phyloP scores from a whole-genome alignment of 2,113 vertebrate genomes.

The Anguilla japonica region DNA sequence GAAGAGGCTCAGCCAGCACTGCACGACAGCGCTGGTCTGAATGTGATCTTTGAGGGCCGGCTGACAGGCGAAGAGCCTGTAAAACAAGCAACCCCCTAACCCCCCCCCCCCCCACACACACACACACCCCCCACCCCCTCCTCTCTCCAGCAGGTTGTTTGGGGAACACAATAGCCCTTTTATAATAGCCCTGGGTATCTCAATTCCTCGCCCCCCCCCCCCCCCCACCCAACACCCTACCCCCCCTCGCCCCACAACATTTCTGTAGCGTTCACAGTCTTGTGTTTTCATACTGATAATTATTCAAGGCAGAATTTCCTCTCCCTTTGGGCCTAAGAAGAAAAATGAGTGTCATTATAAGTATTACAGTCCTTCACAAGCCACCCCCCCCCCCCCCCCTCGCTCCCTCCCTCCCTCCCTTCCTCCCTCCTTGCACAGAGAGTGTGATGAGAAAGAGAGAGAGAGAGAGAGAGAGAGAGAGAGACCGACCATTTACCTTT shows the following conservation, averaged over 20 bases:
- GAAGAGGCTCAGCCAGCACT: background rate
- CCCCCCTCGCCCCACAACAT: background rate
- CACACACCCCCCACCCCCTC: too few relatives aligned
- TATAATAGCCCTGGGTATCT: background rate
- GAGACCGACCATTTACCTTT: conserved; percentile 15
- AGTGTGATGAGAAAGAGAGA: background rate
- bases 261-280: background rate
- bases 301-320: background rate
- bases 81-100: too few relatives aligned
- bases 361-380: background rate
- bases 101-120: too few relatives aligned
- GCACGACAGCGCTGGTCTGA: too few relatives aligned
- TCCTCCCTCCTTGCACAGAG: background rate
- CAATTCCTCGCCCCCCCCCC: background rate
- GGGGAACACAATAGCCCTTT: background rate
- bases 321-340: background rate
- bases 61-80: too few relatives aligned
- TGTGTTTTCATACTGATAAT: background rate
- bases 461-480: too few relatives aligned
- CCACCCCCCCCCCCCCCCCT: background rate
- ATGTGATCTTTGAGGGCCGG: too few relatives aligned
- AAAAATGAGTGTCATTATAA: conserved; percentile 13
- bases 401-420: too few relatives aligned
- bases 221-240: too few relatives aligned
- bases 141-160: background rate